Evolutionary conservation across 2,888 invertebrate species (phyloP).

Genomic region (Neoaliturus tenellus): DNA sequence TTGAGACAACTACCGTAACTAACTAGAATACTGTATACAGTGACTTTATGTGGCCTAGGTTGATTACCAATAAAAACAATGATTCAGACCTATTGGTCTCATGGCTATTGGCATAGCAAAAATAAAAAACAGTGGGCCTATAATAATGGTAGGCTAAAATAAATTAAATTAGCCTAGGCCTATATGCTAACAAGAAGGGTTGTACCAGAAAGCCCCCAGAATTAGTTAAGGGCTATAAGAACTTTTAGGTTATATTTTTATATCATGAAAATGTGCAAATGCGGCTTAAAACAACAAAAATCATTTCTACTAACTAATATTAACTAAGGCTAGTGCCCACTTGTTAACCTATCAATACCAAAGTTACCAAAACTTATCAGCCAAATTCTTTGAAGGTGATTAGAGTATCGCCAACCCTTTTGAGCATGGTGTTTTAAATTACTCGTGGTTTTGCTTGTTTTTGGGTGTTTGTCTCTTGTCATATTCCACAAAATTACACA

Average conservation of each 20-base stretch:
- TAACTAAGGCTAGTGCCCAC: not conserved
- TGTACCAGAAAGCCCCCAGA: too few species aligned
- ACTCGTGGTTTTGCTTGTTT: not conserved
- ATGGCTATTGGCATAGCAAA: too few species aligned
- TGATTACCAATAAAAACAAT: too few species aligned
- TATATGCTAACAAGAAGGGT: too few species aligned
- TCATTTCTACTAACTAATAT: not conserved
- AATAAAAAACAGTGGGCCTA: too few species aligned
- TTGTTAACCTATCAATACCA: not conserved
- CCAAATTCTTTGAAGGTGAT: not conserved
- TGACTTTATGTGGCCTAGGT: too few species aligned
- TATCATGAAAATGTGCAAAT: not conserved
- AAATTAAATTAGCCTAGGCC: too few species aligned
- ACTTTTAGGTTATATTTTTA: not conserved
- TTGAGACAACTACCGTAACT: too few species aligned
- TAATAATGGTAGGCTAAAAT: too few species aligned
- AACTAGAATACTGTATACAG: too few species aligned
- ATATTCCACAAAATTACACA: not conserved
- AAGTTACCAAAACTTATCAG: not conserved
- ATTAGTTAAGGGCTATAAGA: not conserved
- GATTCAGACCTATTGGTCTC: too few species aligned
- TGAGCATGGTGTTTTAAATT: not conserved
- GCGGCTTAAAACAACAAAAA: not conserved
- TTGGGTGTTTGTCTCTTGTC: not conserved
- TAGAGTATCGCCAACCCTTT: slow-evolving; percentile 14